Base-by-base conservation (phyloP, 2,888 invertebrate species). In the Ophion slaviceki region DNA sequence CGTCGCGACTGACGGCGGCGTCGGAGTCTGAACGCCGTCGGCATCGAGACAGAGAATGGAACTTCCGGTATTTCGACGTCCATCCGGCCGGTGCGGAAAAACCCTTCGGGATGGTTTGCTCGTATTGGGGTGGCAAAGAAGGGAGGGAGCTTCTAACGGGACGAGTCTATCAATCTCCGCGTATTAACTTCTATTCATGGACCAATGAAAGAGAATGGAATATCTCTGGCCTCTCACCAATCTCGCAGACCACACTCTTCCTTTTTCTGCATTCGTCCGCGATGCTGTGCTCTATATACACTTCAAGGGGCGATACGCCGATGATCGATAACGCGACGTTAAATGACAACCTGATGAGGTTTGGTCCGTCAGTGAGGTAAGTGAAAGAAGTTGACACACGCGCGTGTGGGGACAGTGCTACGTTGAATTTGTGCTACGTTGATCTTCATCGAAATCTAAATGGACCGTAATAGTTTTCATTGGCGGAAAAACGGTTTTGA, bases 111-210 rank as follows among this genome's bases (percentile, higher is more conserved):
- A 71, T 57, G 45, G 57, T 36, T 47, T 47, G 76, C 32, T 59
- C 36, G 57, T 24, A 62, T 28, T 32, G 36, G 28, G 17, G 62
- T 8, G 47, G 47, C 47, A 17, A 47, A 10, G 47, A 17, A 45
- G 62, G 62, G 74, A 47, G 5, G 36, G 70, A 61, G 45, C 17
- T 67, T 61, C 62, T 72, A 61, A 83, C 62, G 40, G 68, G 67
- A 47, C 62, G 40, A 64, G 53, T 79, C 83, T 68, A 79, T 83
- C 83, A 83, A 83, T 83, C 83, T 75, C 74, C 62, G 53, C 57
- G 78, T 74, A 79, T 83, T 83, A 83, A 79, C 75, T 64, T 79
- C 83, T 79, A 83, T 83, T 83, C 83, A 83, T 75, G 72, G 20
- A 40, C 40, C 62, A 28, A n/a, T 40, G n/a, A 70, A 59, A 53